phyloP scores from a whole-genome alignment of 2,888 invertebrate genomes.

The Agriopis aurantiaria region DNA sequence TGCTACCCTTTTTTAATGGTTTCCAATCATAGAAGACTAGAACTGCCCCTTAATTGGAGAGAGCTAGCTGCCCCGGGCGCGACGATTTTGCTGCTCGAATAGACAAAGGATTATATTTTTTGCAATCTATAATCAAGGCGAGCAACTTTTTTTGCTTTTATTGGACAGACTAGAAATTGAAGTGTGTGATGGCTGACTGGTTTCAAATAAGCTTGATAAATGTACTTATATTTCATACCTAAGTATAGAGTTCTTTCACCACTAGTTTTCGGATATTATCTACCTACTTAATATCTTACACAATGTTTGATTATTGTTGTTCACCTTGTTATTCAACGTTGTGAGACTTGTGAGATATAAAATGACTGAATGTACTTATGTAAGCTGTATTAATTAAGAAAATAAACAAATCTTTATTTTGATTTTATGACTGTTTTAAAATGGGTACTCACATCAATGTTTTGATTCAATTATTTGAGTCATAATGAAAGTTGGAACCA shows the following conservation, averaged over 20 bases:
- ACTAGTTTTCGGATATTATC: neutral
- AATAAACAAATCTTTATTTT: no score
- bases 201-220: constrained; percentile 16
- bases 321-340: no score
- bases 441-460: no score
- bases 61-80: constrained; percentile 67
- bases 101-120: constrained; percentile 33
- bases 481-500: no score
- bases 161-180: constrained; percentile 13
- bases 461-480: no score
- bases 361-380: no score
- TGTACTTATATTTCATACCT: constrained; percentile 17
- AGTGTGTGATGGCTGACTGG: constrained; percentile 7
- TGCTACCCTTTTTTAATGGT: constrained; percentile 65
- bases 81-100: constrained; percentile 38
- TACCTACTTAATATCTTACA: neutral
- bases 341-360: no score
- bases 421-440: no score
- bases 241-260: constrained; percentile 1
- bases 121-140: constrained; percentile 36
- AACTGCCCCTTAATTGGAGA: constrained; percentile 77
- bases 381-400: no score
- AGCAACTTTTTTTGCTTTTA: constrained; percentile 20
- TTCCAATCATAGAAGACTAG: constrained; percentile 78
- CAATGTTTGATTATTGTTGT: no score